Base-by-base conservation (phyloP, 2,797 vertebrate genomes). In the Nyctalus aviator region DNA sequence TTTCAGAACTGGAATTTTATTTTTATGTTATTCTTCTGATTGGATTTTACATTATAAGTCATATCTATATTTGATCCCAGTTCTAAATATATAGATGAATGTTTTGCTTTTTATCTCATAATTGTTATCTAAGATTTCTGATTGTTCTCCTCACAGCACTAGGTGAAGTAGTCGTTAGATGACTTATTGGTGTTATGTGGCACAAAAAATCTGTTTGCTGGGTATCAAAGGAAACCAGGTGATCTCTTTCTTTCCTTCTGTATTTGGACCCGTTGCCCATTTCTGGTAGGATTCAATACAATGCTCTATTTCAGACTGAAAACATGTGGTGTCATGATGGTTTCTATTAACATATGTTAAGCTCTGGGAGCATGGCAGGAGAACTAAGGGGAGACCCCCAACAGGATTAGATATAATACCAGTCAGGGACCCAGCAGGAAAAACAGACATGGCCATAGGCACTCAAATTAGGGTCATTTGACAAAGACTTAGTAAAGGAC, bases 31-130 rank as follows among this genome's bases (percentile, higher is more conserved):
- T 86, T 88, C 44, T 87, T 94, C 85, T 27, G 13, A 18, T 57
- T 89, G 57, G 23, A 62, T 69, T 86, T 79, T 53, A 37, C 20
- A 12, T 37, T 64, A 1, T 11, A 90, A 81, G 2, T 83, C 41
- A 62, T 85, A 84, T 87, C 76, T 85, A 86, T n/a, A n/a, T 62
- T 82, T 46, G 21, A 82, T 20, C 14, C 48, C 27, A 57, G 62
- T 7, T 90, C 64, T 59, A 50, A 46, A 93, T 30, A 82, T 3
- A 48, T 7, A 86, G 23, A 15, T 73, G 20, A 18, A 57, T 68
- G 23, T 69, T 84, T 93, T 88, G 27, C 1, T 88, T 84, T 94
- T 89, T 85, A 21, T 77, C 32, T 96, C 64, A 44, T 91, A 90
- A 41, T 12, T 90, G 68, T 90, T 53, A 71, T 32, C 30, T 75